Conservation (phyloP, 2,797 vertebrate species). For the Gymnoscopelus braueri region DNA sequence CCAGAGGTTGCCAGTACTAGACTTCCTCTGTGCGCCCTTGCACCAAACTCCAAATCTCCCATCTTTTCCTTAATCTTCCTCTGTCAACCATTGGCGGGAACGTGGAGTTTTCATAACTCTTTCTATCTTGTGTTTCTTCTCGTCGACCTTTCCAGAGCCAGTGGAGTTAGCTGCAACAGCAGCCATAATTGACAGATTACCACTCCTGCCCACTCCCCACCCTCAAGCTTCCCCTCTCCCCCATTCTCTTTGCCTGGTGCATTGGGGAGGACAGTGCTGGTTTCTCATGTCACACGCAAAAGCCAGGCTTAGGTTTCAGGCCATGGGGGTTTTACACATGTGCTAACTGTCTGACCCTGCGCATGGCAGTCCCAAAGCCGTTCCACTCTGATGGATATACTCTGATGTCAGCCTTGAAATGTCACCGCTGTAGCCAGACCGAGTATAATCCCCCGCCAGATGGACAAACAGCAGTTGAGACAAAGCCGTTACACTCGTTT, state of each 20-base stretch:
- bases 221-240: slow-evolving; percentile 30
- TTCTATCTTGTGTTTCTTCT: slow-evolving; percentile 58
- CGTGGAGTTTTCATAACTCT: slow-evolving; percentile 55
- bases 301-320: slow-evolving; percentile 53
- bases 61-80: slow-evolving; percentile 30
- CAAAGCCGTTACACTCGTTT: slow-evolving; percentile 12
- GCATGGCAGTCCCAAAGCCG: slow-evolving; percentile 20
- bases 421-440: slow-evolving; percentile 25
- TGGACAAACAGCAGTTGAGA: slow-evolving; percentile 1
- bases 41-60: slow-evolving; percentile 27
- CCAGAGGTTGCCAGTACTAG: slow-evolving; percentile 28
- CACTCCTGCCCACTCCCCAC: slow-evolving; percentile 23
- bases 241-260: slow-evolving; percentile 9
- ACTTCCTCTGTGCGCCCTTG: slow-evolving; percentile 12
- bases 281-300: slow-evolving; percentile 53
- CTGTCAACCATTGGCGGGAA: slow-evolving; percentile 19
- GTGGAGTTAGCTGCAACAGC: slow-evolving; percentile 44
- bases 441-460: slow-evolving; percentile 20
- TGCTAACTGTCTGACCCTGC: slow-evolving; percentile 44
- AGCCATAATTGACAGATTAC: slow-evolving; percentile 65
- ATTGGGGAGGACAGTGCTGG: slow-evolving; percentile 30
- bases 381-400: slow-evolving; percentile 27
- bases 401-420: slow-evolving; percentile 52
- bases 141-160: slow-evolving; percentile 46
- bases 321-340: slow-evolving; percentile 46